These are phyloP conservation scores for Merops nubicus DNA, from an alignment of 2,113 vertebrate species.

Conservation along the genomic window DNA sequence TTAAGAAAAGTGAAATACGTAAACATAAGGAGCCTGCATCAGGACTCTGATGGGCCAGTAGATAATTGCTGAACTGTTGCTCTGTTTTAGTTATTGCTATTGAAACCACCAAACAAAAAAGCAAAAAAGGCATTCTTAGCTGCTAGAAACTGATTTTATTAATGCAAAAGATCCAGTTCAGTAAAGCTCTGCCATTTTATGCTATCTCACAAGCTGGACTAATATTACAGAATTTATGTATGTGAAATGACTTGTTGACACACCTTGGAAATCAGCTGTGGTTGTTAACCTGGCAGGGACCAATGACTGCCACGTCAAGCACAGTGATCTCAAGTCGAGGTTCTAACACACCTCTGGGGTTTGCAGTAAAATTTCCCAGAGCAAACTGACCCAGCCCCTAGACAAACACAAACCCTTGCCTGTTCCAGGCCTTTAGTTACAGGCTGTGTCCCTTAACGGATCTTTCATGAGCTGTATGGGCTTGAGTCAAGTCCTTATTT, in stretches of 20 bases:
- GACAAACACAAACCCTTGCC: background rate
- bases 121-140: background rate
- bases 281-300: rapidly evolving
- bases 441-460: background rate
- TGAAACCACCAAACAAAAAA: background rate
- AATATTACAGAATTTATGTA: background rate
- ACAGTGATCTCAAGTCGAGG: background rate
- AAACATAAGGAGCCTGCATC: background rate
- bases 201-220: background rate
- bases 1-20: background rate
- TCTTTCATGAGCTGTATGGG: background rate
- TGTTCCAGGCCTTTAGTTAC: background rate
- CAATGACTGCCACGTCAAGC: rapidly evolving
- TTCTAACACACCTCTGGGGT: background rate
- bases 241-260: background rate
- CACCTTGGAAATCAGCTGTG: rapidly evolving
- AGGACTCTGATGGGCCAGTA: background rate
- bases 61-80: background rate
- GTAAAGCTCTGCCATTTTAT: background rate
- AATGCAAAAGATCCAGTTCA: background rate
- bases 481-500: rapidly evolving
- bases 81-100: background rate
- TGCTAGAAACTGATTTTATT: background rate
- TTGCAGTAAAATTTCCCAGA: background rate
- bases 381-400: background rate